Evolutionary conservation across 2,113 vertebrate species (phyloP), one percentile per base, ranked within the genome.

Genomic region (Galbula dea): DNA sequence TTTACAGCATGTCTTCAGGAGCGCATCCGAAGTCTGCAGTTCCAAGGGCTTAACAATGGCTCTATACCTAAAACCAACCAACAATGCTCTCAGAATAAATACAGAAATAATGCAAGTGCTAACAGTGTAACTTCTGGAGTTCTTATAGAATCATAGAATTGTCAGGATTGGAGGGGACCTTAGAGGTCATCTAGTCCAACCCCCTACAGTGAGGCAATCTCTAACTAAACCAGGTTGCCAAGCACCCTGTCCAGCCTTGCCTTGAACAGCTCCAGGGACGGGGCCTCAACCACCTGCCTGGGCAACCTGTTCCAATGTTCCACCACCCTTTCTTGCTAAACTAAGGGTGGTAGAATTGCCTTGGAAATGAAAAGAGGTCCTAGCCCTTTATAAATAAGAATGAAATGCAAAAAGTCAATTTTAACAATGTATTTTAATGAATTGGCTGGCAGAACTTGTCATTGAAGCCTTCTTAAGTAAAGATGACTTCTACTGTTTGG

Each of bases 41-140:
- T 98, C 97, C 95, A 98, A 91, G 37, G 98, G 98, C 72, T 97
- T 98, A 51, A 98, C 98, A 3, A 98, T 97, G 29, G 98, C 98
- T 90, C 97, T 97, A 83, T 98, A 98, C 96, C 98, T 98, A 72
- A 54, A 93, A 91, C 54, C 52, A 92, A 96, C 66, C 59, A 94
- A 66, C 78, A 92, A n/a, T 43, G 37, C 1, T 26, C 39, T 95
- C 71, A 89, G 73, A 90, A 57, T 34, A n/a, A 65, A 58, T 12
- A 46, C 15, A 68, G 74, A 29, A 81, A 37, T 19, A 34, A 16
- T n/a, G 26, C 8, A 9, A 83, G 39, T 19, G 15, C 63, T 24
- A 15, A 14, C 54, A 36, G 15, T 11, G 41, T 43, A 43, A 43
- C 41, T 43, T 43, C 41, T 43, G 41, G 15, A 43, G 41, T 43